A percentile compares a stretch with the other conserved stretches of the same genome.
Evolutionary conservation across 2,888 invertebrate species (phyloP).

Genomic region (Ophioninae sp.): DNA sequence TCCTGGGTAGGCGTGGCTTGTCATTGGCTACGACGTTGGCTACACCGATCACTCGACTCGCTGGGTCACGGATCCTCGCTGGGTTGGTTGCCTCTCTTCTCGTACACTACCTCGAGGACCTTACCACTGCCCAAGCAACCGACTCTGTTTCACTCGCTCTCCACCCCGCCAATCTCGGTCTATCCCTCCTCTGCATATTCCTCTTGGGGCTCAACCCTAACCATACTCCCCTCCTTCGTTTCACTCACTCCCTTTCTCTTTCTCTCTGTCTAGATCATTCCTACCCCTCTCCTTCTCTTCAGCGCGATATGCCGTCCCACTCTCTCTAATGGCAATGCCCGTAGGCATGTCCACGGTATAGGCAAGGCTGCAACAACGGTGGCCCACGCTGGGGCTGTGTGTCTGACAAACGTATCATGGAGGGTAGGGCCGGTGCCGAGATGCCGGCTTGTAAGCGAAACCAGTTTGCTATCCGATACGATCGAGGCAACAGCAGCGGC

Average conservation of each 20-base stretch:
- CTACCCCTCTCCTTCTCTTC: neutral
- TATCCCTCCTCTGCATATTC: constrained; percentile 44
- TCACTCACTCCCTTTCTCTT: constrained; percentile 22
- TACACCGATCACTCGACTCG: constrained; percentile 56
- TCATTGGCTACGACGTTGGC: constrained; percentile 71
- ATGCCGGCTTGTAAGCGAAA: constrained; percentile 81
- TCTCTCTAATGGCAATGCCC: constrained; percentile 7
- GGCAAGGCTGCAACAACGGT: constrained; percentile 59
- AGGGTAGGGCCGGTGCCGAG: constrained; percentile 80
- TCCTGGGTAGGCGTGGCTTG: constrained; percentile 80
- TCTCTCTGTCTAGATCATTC: constrained; percentile 1
- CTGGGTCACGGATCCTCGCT: constrained; percentile 49
- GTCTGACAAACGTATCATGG: constrained; percentile 79
- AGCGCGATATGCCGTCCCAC: constrained; percentile 1
- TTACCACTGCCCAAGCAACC: constrained; percentile 25
- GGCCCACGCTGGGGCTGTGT: constrained; percentile 75
- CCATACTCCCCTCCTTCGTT: constrained; percentile 33
- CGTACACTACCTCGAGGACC: constrained; percentile 17
- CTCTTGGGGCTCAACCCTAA: constrained; percentile 50
- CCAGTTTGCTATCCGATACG: constrained; percentile 81
- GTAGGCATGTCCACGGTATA: constrained; percentile 47
- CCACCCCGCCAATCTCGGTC: constrained; percentile 22
- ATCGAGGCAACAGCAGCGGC: constrained; percentile 79
- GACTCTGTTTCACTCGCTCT: constrained; percentile 40
- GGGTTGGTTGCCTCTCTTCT: constrained; percentile 57